A percentile compares a stretch with the other conserved stretches of the same genome.
phyloP scores from a whole-genome alignment of 2,113 vertebrate species.

The Hucho hucho region DNA sequence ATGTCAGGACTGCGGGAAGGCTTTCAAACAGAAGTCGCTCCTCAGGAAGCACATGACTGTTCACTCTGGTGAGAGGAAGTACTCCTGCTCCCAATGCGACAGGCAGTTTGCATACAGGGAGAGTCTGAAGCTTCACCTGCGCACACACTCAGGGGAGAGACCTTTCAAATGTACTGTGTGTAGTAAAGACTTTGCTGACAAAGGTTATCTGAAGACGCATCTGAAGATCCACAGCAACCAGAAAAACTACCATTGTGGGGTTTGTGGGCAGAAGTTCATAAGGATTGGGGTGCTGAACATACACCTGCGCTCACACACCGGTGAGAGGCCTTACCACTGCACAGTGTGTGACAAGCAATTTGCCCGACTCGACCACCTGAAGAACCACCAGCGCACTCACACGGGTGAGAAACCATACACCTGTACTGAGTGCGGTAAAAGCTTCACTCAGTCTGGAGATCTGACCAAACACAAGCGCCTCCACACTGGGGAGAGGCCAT shows the following conservation, averaged over 20 bases:
- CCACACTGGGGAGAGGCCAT: conserved; percentile 76
- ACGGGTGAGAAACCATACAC: conserved; percentile 75
- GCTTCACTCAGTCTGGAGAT: conserved; percentile 68
- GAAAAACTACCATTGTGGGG: conserved; percentile 73
- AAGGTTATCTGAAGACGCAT: conserved; percentile 72
- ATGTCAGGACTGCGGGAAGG: conserved; percentile 66
- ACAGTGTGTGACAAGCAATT: conserved; percentile 53
- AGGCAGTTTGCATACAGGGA: conserved; percentile 73
- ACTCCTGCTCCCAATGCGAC: conserved; percentile 63
- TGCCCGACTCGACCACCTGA: conserved; percentile 50
- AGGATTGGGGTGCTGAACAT: conserved; percentile 75
- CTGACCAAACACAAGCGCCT: conserved; percentile 73
- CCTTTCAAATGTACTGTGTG: conserved; percentile 70
- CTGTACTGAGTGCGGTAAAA: conserved; percentile 73
- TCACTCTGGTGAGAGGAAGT: conserved; percentile 67
- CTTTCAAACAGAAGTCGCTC: conserved; percentile 57
- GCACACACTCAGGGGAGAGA: conserved; percentile 63
- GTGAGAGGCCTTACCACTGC: conserved; percentile 76
- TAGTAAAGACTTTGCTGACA: conserved; percentile 71
- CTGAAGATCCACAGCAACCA: conserved; percentile 69
- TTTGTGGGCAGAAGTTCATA: conserved; percentile 76
- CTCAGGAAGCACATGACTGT: conserved; percentile 62
- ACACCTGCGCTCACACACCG: conserved; percentile 71
- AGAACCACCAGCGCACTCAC: conserved; percentile 73
- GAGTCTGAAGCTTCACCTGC: conserved; percentile 71